Evolutionary conservation across 2,113 vertebrate genomes (phyloP).

Genomic region (Archilochus colubris): DNA sequence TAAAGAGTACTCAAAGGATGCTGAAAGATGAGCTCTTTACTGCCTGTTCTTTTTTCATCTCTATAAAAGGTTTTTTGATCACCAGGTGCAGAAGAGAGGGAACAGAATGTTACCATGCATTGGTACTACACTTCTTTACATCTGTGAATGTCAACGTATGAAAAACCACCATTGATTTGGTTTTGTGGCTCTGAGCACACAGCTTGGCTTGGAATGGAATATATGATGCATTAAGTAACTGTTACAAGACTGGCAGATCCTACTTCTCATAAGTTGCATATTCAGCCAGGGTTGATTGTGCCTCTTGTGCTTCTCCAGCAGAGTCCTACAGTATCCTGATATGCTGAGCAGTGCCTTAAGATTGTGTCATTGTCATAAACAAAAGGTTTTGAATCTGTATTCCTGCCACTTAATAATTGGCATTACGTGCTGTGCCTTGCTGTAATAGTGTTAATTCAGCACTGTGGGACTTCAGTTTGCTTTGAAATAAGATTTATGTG

Average conservation of each 20-base stretch:
- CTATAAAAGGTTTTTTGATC: not conserved
- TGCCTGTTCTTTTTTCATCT: not conserved
- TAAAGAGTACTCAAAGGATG: not conserved
- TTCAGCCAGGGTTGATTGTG: not conserved
- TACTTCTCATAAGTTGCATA: not conserved
- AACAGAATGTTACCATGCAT: not conserved
- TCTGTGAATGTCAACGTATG: not conserved
- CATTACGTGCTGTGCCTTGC: constrained; percentile 43
- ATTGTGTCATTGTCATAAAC: constrained; percentile 16
- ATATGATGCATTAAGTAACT: not conserved
- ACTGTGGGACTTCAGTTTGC: constrained; percentile 36
- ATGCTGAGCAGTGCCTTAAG: not conserved
- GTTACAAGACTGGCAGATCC: not conserved
- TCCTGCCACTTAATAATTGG: constrained; percentile 57
- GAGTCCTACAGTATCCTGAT: not conserved
- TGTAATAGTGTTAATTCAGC: constrained; percentile 55
- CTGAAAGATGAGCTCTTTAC: not conserved
- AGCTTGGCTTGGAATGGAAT: not conserved
- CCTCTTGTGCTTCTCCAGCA: constrained; percentile 13
- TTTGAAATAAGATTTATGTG: constrained; percentile 37
- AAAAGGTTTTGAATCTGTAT: constrained; percentile 54
- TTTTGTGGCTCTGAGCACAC: not conserved
- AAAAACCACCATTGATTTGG: not conserved
- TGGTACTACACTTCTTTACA: not conserved
- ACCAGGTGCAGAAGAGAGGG: not conserved